Percentiles rank a stretch among this genome's conserved stretches.
Conservation (phyloP, 2,888 invertebrate genomes). For the Rotaria magnacalcarata region DNA sequence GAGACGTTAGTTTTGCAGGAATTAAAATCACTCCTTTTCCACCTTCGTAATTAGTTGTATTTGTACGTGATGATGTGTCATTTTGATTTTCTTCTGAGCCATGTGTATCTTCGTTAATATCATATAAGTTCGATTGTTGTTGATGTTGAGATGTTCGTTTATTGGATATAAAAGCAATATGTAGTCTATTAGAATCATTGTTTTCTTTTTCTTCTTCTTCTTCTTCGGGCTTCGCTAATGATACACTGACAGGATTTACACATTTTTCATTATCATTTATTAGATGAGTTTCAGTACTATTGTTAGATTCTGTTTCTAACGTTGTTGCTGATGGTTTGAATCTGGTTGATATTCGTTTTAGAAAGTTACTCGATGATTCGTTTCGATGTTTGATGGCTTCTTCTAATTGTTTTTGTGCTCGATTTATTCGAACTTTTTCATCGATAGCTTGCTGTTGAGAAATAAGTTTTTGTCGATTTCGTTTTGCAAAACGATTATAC, state of each 20-base stretch:
- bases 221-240: no score
- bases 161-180: no score
- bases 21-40: not conserved
- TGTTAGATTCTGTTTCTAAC: not conserved
- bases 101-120: not conserved
- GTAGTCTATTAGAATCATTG: no score
- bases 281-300: not conserved
- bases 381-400: not conserved
- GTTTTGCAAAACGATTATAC: conserved; percentile 27
- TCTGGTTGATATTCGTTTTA: not conserved
- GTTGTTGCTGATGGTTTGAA: not conserved
- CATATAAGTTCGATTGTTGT: not conserved
- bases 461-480: conserved; percentile 20
- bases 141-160: not conserved
- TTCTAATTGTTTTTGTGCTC: not conserved
- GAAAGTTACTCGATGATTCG: not conserved
- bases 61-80: not conserved
- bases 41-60: not conserved
- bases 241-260: not conserved
- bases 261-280: not conserved
- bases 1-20: not conserved
- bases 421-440: not conserved
- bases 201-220: not conserved
- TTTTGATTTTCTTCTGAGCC: not conserved
- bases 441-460: conserved; percentile 19